phyloP scores from a whole-genome alignment of 1,140 invertebrate genomes.

The Drosophila nigrodunni region DNA sequence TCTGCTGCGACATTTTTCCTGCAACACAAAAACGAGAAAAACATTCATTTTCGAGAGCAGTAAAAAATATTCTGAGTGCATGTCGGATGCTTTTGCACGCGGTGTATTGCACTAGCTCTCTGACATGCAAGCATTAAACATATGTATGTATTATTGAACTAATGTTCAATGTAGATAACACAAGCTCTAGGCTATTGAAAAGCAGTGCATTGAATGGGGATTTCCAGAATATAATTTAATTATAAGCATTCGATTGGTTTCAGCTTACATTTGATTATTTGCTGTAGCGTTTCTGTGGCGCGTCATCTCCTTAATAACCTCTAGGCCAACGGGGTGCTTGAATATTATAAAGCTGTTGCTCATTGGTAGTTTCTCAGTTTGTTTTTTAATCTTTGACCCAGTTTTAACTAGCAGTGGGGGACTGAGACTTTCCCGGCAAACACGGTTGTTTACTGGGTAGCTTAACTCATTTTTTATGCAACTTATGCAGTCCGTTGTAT shows the following conservation, averaged over 20 bases:
- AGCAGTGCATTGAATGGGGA: background rate
- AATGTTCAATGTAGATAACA: background rate
- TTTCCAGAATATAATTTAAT: background rate
- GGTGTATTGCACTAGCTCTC: background rate
- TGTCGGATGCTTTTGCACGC: too few species aligned
- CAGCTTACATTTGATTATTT: slow-evolving; percentile 84
- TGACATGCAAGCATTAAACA: too few species aligned
- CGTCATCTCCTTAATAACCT: slow-evolving; percentile 84
- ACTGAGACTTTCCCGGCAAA: slow-evolving; percentile 26
- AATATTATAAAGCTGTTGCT: slow-evolving; percentile 83
- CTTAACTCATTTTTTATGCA: slow-evolving; percentile 71
- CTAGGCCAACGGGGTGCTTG: slow-evolving; percentile 83
- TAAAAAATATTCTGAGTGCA: too few species aligned
- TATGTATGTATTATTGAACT: too few species aligned
- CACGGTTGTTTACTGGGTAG: slow-evolving; percentile 71
- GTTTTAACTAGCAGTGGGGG: slow-evolving; percentile 35
- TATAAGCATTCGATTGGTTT: background rate
- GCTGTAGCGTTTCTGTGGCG: slow-evolving; percentile 83
- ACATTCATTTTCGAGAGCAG: too few species aligned
- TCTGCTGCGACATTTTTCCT: too few species aligned
- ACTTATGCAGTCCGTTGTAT: slow-evolving; percentile 72
- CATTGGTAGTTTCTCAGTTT: slow-evolving; percentile 68
- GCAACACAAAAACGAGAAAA: too few species aligned
- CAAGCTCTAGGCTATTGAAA: slow-evolving; percentile 22
- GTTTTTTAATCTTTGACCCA: slow-evolving; percentile 71